Evolutionary conservation across 30 jellyfish, hydroid and myxozoan species (phyloP), one percentile per base, ranked within the genome.

Genomic region (Hydractinia echinata): DNA sequence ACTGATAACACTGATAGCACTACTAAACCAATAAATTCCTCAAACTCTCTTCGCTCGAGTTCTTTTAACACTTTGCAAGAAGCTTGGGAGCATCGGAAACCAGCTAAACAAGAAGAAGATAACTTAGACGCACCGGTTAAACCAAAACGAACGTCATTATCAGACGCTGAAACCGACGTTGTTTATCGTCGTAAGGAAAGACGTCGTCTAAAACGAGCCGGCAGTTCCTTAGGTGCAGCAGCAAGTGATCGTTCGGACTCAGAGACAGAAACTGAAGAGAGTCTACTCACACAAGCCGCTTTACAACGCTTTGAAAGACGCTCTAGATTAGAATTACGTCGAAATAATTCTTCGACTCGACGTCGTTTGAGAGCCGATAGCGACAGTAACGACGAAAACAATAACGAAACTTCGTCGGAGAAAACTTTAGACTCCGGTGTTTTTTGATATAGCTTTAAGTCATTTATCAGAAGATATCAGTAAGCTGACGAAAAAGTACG

Each of bases 301-400:
- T 52, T 71, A 13, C 18, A n/a, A 52, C 55, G 52, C 39, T 50
- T 71, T n/a, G 81, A 71, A 50, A 13, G 81, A n/a, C 74, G 39
- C 19, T n/a, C 9, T 0, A 44, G 74, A 64, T 51, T 64, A 51
- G 74, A 44, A 51, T n/a, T 51, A 13, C 8, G 81, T 19, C 81
- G 81, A 71, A 20, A 6, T 30, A 71, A 20, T 19, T 9, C 81
- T 2, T 7, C n/a, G n/a, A 30, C 81, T 14, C 81, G 81, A 20
- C 81, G 81, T 8, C 81, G 81, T 48, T 4, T 60, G 18, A 30
- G 81, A 71, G 44, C n/a, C 44, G 81, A 50, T 71, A 71, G 81
- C 53, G 81, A 71, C n/a, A 71, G 81, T 19, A 71, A 71, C 81
- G 81, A 71, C 81, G 81, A 71, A 71, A 71, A 71, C 53, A 71